phyloP scores from a whole-genome alignment of 1,140 invertebrate genomes.

The Zaprionus gabonicus region DNA sequence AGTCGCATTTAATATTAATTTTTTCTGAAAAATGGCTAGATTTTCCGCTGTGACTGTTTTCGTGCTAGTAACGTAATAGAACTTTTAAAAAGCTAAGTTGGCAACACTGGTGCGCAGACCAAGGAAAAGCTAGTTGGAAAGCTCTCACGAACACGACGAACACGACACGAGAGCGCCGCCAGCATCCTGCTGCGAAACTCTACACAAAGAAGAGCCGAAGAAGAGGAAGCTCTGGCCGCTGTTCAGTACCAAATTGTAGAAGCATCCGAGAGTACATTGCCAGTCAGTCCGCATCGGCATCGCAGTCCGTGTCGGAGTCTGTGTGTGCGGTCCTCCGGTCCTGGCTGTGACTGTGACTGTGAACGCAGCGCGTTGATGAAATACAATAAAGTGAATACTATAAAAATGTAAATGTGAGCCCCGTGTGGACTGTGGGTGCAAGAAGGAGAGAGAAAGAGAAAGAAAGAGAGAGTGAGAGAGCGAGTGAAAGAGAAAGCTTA shows the following conservation, averaged over 20 bases:
- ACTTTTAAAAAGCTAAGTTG: neutral
- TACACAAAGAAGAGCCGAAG: slow-evolving; percentile 47
- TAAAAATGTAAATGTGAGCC: slow-evolving; percentile 34
- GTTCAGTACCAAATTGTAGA: slow-evolving; percentile 55
- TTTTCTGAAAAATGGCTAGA: too few relatives aligned
- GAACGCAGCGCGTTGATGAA: slow-evolving; percentile 62
- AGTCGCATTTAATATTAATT: too few relatives aligned
- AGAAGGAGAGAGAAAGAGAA: slow-evolving; percentile 27
- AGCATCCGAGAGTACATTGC: slow-evolving; percentile 51
- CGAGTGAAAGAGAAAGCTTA: slow-evolving; percentile 30
- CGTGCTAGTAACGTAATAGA: too few relatives aligned
- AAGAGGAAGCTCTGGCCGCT: slow-evolving; percentile 53
- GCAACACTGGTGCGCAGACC: neutral
- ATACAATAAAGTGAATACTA: slow-evolving; percentile 49
- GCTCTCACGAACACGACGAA: slow-evolving; percentile 15
- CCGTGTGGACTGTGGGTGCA: slow-evolving; percentile 34
- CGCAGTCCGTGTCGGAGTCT: slow-evolving; percentile 64
- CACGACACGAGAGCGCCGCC: slow-evolving; percentile 37
- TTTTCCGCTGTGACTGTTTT: too few relatives aligned
- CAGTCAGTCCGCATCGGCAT: slow-evolving; percentile 50
- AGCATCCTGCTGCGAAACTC: slow-evolving; percentile 50
- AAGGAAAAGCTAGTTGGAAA: slow-evolving; percentile 50
- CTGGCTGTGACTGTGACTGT: slow-evolving; percentile 35
- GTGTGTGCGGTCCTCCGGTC: slow-evolving; percentile 46
- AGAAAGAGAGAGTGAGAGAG: slow-evolving; percentile 29